Conservation (phyloP, 1,140 invertebrate genomes). For the Ips nitidus region DNA sequence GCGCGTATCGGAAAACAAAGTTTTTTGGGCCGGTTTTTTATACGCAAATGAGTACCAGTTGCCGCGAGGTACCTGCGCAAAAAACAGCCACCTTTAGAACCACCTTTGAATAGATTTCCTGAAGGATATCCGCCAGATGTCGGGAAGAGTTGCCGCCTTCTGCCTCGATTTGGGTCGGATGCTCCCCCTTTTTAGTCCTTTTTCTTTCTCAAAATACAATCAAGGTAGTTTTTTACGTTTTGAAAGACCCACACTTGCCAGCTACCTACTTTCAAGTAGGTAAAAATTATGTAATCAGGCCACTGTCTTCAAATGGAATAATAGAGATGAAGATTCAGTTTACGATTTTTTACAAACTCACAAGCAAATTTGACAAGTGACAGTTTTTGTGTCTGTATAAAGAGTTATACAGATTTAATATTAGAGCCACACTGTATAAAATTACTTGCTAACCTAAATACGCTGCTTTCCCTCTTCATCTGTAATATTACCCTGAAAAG, state of each 20-base stretch:
- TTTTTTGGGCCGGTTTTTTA: constrained; percentile 28
- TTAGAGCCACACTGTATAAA: no score
- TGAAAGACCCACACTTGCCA: constrained; percentile 23
- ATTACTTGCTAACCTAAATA: no score
- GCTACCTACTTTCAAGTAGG: constrained; percentile 19
- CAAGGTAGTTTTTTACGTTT: constrained; percentile 23
- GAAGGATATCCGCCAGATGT: constrained; percentile 38
- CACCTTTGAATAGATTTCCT: constrained; percentile 39
- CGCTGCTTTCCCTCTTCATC: no score
- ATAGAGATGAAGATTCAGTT: not conserved
- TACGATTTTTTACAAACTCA: no score
- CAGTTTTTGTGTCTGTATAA: no score
- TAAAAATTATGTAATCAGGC: constrained; percentile 13
- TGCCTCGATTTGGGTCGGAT: constrained; percentile 30
- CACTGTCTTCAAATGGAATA: not conserved
- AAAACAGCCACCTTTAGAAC: constrained; percentile 37
- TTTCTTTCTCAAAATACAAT: constrained; percentile 26
- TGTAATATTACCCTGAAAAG: no score
- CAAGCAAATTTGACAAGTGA: no score
- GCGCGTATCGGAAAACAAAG: constrained; percentile 9
- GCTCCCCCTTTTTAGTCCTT: constrained; percentile 23
- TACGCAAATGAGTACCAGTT: constrained; percentile 31
- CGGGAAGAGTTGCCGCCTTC: constrained; percentile 33
- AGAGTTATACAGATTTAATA: no score
- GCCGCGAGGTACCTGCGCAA: constrained; percentile 34